phyloP scores from a whole-genome alignment of 1,140 invertebrate species.

The Papilio helenus region DNA sequence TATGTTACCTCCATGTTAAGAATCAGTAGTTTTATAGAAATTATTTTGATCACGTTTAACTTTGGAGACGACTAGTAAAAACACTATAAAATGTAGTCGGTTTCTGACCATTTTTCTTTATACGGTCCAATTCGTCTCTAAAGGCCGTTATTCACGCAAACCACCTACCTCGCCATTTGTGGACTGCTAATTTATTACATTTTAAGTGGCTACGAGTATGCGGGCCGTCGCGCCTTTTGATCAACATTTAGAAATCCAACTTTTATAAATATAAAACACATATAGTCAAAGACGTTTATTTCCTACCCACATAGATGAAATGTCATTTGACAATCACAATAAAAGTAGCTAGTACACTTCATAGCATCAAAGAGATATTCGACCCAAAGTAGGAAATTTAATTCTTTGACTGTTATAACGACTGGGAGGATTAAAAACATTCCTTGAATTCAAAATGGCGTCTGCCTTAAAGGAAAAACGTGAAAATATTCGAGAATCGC shows the following conservation, averaged over 20 bases:
- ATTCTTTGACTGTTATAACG: background rate
- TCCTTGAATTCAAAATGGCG: constrained; percentile 41
- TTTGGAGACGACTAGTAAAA: background rate
- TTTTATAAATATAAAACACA: background rate
- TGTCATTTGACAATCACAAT: background rate
- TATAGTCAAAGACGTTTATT: background rate
- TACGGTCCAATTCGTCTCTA: constrained; percentile 20
- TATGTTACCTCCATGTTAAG: too few relatives aligned
- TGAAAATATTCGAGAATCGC: constrained; percentile 46
- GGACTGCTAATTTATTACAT: constrained; percentile 61
- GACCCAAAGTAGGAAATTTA: background rate
- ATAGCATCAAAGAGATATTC: background rate
- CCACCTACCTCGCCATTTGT: constrained; percentile 59
- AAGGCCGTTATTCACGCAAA: constrained; percentile 58
- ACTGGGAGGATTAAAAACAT: constrained; percentile 43
- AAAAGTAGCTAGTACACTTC: background rate
- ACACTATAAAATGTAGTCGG: background rate
- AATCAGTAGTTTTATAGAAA: background rate
- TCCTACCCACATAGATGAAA: background rate
- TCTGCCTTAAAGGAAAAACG: constrained; percentile 34
- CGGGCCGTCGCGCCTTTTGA: constrained; percentile 45
- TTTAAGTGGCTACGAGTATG: constrained; percentile 54
- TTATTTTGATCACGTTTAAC: too few relatives aligned
- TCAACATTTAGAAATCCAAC: constrained; percentile 38
- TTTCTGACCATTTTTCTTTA: constrained; percentile 5